phyloP scores from a whole-genome alignment of 2,797 vertebrate species.

The Chelidonichthys spinosus region DNA sequence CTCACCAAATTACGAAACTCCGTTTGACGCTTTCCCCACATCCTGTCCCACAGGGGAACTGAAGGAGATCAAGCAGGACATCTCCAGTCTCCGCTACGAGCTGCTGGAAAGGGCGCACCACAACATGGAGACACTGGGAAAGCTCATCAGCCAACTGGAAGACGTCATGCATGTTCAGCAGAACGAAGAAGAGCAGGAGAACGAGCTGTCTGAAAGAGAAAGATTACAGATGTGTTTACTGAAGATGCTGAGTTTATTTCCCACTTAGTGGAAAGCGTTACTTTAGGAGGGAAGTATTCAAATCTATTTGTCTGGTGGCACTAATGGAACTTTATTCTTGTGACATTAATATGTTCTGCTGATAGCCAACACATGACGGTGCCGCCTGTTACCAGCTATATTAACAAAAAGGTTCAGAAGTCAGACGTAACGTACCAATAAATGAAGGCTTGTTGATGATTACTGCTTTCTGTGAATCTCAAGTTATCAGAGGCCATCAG shows the following conservation, averaged over 20 bases:
- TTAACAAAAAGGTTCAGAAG: background rate
- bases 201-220: background rate
- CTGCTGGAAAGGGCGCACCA: conserved; percentile 92
- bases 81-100: conserved; percentile 95
- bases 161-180: conserved; percentile 72
- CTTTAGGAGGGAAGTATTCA: background rate
- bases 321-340: conserved; percentile 2
- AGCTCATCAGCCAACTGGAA: conserved; percentile 89
- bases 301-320: conserved; percentile 21
- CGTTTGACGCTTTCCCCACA: background rate
- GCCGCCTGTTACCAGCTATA: conserved; percentile 19
- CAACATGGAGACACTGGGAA: conserved; percentile 88
- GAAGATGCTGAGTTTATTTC: too few species aligned
- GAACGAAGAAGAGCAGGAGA: conserved; percentile 31
- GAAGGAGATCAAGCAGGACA: conserved; percentile 98
- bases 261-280: background rate
- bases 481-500: background rate
- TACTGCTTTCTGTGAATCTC: background rate
- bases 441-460: conserved; percentile 5
- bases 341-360: conserved; percentile 5
- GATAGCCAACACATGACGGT: conserved; percentile 17
- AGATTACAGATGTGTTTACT: conserved; percentile 1
- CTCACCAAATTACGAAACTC: background rate
- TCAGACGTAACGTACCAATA: conserved; percentile 3
- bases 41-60: conserved; percentile 87